Conservation (phyloP, 2,888 invertebrate species). For the Oscheius onirici region DNA sequence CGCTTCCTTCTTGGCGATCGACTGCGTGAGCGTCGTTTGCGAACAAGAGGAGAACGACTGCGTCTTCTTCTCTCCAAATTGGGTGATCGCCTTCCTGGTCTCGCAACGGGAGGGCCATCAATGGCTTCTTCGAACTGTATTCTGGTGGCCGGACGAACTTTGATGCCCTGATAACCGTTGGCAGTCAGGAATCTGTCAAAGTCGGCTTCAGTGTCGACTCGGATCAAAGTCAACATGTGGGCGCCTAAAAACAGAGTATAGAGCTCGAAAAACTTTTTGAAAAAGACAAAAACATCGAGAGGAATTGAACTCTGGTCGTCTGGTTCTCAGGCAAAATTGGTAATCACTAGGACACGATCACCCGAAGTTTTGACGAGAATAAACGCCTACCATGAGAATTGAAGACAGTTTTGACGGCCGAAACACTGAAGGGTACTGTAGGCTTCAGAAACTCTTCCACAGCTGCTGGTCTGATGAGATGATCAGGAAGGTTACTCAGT, state of each 20-base stretch:
- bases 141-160: constrained; percentile 49
- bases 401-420: constrained; percentile 56
- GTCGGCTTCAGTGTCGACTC: constrained; percentile 50
- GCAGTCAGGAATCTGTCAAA: constrained; percentile 46
- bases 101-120: constrained; percentile 36
- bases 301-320: too few relatives aligned
- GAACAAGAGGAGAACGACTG: too few relatives aligned
- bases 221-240: constrained; percentile 54
- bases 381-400: constrained; percentile 41
- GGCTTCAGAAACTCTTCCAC: constrained; percentile 59
- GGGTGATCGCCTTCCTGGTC: constrained; percentile 35
- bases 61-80: constrained; percentile 9
- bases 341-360: too few relatives aligned
- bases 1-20: background rate
- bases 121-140: constrained; percentile 50
- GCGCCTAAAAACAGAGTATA: constrained; percentile 37
- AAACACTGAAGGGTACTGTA: constrained; percentile 49
- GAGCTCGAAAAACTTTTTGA: background rate
- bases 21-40: constrained; percentile 18
- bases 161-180: constrained; percentile 61
- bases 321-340: too few relatives aligned
- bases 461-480: constrained; percentile 50
- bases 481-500: constrained; percentile 53
- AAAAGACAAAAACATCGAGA: background rate
- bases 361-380: background rate